Evolutionary conservation across 2,888 invertebrate genomes (phyloP).

Genomic region (Siphlonurus alternatus): DNA sequence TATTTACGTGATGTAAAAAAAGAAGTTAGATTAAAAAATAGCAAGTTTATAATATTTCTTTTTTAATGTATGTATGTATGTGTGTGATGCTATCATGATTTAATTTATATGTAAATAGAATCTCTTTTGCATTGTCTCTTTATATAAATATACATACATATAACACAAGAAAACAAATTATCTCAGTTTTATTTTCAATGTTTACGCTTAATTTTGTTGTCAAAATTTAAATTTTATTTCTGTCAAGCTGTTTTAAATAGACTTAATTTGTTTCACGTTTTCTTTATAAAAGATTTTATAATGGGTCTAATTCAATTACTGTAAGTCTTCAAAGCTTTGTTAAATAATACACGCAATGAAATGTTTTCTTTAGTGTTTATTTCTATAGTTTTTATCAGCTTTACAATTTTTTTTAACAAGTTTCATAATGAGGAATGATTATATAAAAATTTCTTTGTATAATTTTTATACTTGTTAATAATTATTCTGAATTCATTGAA

Average conservation of each 20-base stretch:
- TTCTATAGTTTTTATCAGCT: too few relatives aligned
- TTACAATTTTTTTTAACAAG: too few relatives aligned
- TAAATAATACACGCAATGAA: too few relatives aligned
- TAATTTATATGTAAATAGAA: neutral
- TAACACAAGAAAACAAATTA: neutral
- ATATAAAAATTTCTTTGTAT: too few relatives aligned
- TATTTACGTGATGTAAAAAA: neutral
- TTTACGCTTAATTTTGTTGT: neutral
- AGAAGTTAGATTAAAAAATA: neutral
- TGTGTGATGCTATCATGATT: neutral
- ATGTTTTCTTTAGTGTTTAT: too few relatives aligned
- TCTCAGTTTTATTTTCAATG: neutral
- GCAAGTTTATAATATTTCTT: neutral
- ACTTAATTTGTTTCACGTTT: neutral
- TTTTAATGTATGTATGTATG: neutral
- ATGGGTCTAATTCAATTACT: too few relatives aligned
- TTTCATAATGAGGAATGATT: too few relatives aligned
- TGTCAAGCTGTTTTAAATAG: neutral
- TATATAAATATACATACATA: too few relatives aligned
- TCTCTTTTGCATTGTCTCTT: neutral
- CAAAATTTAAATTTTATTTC: neutral
- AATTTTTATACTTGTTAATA: too few relatives aligned
- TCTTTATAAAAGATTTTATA: too few relatives aligned
- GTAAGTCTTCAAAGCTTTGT: too few relatives aligned
- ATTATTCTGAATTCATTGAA: too few relatives aligned